A percentile compares a stretch with the other conserved stretches of the same genome.
phyloP scores from a whole-genome alignment of 1,140 invertebrate species.

The Halesus radiatus region DNA sequence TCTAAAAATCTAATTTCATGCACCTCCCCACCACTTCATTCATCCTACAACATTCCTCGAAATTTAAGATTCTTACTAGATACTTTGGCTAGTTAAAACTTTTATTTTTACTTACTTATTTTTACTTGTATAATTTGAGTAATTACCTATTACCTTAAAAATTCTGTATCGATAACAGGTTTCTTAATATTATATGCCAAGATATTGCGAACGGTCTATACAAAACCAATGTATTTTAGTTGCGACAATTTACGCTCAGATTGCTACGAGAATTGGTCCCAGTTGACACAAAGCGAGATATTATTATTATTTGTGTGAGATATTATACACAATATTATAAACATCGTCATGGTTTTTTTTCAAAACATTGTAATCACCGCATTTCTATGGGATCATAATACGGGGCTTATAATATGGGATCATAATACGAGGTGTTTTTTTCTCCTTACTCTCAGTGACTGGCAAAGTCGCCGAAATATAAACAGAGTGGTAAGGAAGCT shows the following conservation, averaged over 20 bases:
- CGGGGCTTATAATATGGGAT: constrained; percentile 12
- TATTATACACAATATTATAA: constrained; percentile 53
- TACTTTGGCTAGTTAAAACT: too few species aligned
- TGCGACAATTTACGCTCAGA: constrained; percentile 55
- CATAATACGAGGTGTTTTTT: constrained; percentile 42
- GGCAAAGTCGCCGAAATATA: constrained; percentile 43
- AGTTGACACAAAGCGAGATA: constrained; percentile 53
- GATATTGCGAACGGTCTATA: background rate
- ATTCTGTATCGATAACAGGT: too few species aligned
- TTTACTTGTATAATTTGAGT: too few species aligned
- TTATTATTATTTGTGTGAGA: constrained; percentile 52
- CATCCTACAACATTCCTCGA: too few species aligned
- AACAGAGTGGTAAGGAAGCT: background rate
- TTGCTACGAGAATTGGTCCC: constrained; percentile 43
- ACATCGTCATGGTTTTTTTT: constrained; percentile 25
- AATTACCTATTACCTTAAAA: too few species aligned
- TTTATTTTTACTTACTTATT: too few species aligned
- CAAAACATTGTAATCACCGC: constrained; percentile 35
- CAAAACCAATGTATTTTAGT: constrained; percentile 8
- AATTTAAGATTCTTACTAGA: too few species aligned
- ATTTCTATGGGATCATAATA: constrained; percentile 46
- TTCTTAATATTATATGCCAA: background rate
- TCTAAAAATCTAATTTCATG: too few species aligned
- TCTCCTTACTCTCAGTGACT: background rate
- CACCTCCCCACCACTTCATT: too few species aligned